Base-by-base conservation (phyloP, 1,140 invertebrate species). In the Lineus longissimus region DNA sequence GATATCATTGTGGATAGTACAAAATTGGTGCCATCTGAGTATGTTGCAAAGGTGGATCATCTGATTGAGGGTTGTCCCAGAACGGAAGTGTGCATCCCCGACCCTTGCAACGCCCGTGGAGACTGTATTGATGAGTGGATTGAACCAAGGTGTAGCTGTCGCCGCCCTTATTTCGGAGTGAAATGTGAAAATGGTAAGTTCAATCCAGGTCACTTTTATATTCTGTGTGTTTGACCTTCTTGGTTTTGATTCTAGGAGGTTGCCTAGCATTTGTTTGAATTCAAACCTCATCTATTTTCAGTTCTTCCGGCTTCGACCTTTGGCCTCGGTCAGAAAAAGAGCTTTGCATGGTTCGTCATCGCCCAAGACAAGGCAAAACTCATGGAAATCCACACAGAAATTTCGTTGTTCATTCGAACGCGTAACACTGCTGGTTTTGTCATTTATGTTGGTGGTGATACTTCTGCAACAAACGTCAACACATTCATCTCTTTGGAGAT, bases 321-420 rank as follows among this genome's bases (percentile, higher is more conserved):
- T 83, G 91, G 92, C 0, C 87, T 94, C 70, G 92, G 94, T 78
- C 88, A 91, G 62, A 89, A 88, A 0, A 87, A 83, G 0, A 85
- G 86, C 70, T 59, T 33, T 11, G 70, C 71, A 6, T 17, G 9
- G 6, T 61, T 69, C 51, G 33, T 31, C 41, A 89, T 92, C 19
- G 83, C 85, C 0, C 86, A 88, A 64, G 77, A 83, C 36, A 88
- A 90, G 0, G 85, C 88, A 27, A 80, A 86, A 30, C 86, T 87
- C 0, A 88, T 94, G 40, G 85, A 88, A 60, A 88, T 86, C 30
- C 88, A 91, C 51, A 87, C 93, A 29, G 92, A 93, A 91, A 95
- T 97, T 43, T 94, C 92, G 1, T 93, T 97, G 88, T 94, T 97
- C 76, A 88, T 96, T 51, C 84, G 91, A 31, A 97, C 94, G 0